phyloP scores from a whole-genome alignment of 2,113 vertebrate genomes.

The Andinoacara biseriatus region DNA sequence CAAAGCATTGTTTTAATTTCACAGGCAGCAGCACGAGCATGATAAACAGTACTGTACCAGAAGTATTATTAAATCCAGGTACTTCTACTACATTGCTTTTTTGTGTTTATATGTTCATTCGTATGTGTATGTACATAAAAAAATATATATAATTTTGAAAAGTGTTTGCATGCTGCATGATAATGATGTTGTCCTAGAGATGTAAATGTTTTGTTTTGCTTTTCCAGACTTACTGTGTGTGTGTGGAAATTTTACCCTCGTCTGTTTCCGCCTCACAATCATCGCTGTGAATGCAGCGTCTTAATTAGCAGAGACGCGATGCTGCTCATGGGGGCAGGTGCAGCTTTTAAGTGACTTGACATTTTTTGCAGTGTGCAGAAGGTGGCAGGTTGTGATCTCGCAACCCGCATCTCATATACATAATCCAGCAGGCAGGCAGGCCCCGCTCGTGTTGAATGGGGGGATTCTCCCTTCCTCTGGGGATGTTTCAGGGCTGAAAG shows the following conservation, averaged over 20 bases:
- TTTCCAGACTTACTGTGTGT: background rate
- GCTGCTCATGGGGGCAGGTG: slow-evolving; percentile 59
- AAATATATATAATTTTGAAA: fast-evolving
- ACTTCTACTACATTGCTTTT: no score
- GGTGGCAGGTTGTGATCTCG: slow-evolving; percentile 69
- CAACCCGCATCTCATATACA: slow-evolving; percentile 78
- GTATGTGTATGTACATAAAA: background rate
- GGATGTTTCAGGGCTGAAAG: slow-evolving; percentile 73
- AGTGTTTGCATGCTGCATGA: background rate
- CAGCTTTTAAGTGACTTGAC: slow-evolving; percentile 65
- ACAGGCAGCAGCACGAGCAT: no score
- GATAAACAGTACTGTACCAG: no score
- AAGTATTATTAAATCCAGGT: no score
- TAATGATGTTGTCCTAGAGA: background rate
- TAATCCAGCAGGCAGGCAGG: slow-evolving; percentile 76
- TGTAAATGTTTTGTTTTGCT: background rate
- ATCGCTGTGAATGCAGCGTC: slow-evolving; percentile 16
- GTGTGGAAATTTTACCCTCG: background rate
- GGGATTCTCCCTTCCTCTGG: slow-evolving; percentile 68
- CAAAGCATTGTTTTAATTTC: no score
- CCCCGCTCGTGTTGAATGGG: slow-evolving; percentile 70
- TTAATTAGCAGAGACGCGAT: slow-evolving; percentile 22
- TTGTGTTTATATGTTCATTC: no score
- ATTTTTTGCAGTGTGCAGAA: slow-evolving; percentile 68
- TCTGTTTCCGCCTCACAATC: background rate